These are phyloP conservation scores for Colinus virginianus DNA, from an alignment of 2,113 vertebrate species.

Conservation along the genomic window DNA sequence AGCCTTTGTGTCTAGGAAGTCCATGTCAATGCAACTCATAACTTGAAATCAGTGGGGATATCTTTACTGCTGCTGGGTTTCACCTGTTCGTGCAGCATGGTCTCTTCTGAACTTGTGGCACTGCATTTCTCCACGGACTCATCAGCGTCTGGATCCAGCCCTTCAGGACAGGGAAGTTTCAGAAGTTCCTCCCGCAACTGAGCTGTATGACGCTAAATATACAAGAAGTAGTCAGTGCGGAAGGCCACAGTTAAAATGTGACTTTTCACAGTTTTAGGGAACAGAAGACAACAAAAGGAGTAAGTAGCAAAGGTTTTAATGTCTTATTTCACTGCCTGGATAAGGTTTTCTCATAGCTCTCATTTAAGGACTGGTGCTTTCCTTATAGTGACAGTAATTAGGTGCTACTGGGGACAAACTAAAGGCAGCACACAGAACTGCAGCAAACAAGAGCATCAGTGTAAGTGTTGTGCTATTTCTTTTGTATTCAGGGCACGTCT, in stretches of 20 bases:
- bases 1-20: slow-evolving; percentile 88
- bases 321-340: background rate
- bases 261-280: background rate
- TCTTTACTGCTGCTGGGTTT: slow-evolving; percentile 92
- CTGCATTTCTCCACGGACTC: slow-evolving; percentile 86
- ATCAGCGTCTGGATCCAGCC: slow-evolving; percentile 89
- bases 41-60: slow-evolving; percentile 88
- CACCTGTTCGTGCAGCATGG: slow-evolving; percentile 85
- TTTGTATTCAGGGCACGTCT: background rate
- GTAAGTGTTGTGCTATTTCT: fast-evolving
- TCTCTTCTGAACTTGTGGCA: slow-evolving; percentile 82
- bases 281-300: background rate
- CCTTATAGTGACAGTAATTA: background rate
- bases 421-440: background rate
- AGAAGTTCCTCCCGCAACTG: slow-evolving; percentile 95
- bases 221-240: background rate
- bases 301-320: background rate
- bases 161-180: slow-evolving; percentile 95
- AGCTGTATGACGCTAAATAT: slow-evolving; percentile 91
- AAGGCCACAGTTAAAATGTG: background rate
- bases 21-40: slow-evolving; percentile 84
- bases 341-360: background rate
- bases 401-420: background rate
- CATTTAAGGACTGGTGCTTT: background rate
- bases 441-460: background rate